Base-by-base conservation (phyloP, 2,797 vertebrate species). In the Chanos chanos region DNA sequence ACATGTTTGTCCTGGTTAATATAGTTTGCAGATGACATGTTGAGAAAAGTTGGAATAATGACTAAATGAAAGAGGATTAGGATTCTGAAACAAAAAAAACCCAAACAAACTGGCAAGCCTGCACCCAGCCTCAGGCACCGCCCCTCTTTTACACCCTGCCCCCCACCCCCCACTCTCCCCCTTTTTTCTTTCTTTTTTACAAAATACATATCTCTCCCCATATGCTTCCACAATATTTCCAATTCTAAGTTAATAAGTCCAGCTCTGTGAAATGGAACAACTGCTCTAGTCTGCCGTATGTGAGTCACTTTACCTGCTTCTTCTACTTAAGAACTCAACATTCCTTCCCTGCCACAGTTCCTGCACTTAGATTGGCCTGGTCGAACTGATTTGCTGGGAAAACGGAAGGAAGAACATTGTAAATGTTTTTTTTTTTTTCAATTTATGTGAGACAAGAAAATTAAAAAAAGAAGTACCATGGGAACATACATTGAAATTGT, bases 101-200 rank as follows among this genome's bases (percentile, higher is more conserved):
- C n/a, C n/a, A n/a, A n/a, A n/a, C n/a, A n/a, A n/a, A 69, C 40
- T 77, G 75, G 76, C 78, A 77, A 72, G 67, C 60, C 18, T 64
- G 30, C 64, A 62, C 73, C 59, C 51, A 68, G 75, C 87, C 80
- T 1, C 27, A 66, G 83, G 86, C 59, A 59, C 71, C 72, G 31
- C 47, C 34, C 64, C 57, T 40, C 6, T 37, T 18, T 28, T 39
- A 30, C 34, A 57, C 36, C 7, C 50, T 71, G 62, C 78, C 55
- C 45, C 74, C 76, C 69, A 75, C 9, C 52, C 52, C 68, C 67
- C 67, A 71, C 75, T 64, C 50, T 6, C 49, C 64, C 67, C 78
- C 53, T 47, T 70, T 74, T 64, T 73, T 13, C 59, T 36, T 43
- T 61, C 64, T 71, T 74, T 75, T 71, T 62, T 4, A 53, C 66